phyloP scores from a whole-genome alignment of 2,113 vertebrate genomes.

The Notothenia coriiceps region DNA sequence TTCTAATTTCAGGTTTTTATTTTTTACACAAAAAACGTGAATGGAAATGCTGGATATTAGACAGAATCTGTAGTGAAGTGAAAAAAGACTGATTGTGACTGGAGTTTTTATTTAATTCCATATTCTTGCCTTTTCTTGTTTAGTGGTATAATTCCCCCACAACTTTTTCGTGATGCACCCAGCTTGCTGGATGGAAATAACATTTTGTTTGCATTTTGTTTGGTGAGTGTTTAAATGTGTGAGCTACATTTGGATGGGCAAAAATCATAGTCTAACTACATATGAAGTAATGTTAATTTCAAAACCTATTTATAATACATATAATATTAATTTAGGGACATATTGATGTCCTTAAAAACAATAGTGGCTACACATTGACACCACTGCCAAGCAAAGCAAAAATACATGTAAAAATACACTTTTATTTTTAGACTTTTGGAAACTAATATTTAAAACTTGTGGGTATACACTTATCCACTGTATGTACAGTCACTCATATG shows the following conservation, averaged over 20 bases:
- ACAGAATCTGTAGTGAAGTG: not conserved
- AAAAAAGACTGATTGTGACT: not conserved
- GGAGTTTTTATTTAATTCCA: not conserved
- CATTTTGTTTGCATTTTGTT: not conserved
- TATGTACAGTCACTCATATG: constrained; percentile 40
- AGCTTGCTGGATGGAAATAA: not conserved
- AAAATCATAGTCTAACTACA: not conserved
- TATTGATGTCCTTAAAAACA: not conserved
- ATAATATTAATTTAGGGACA: too few species aligned
- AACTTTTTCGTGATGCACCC: not conserved
- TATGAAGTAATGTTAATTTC: not conserved
- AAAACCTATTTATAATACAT: too few species aligned
- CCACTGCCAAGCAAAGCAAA: not conserved
- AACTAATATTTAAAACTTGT: not conserved
- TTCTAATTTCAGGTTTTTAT: too few species aligned
- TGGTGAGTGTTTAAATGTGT: not conserved
- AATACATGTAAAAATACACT: not conserved
- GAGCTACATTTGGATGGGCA: not conserved
- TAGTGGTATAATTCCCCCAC: not conserved
- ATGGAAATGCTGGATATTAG: not conserved
- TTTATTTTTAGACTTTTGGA: not conserved
- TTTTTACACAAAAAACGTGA: not conserved
- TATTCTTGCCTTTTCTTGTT: not conserved
- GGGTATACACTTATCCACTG: not conserved
- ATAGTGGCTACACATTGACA: not conserved